These are phyloP conservation scores for Morphnarchus princeps DNA, from an alignment of 2,113 vertebrate genomes.

Conservation along the genomic window DNA sequence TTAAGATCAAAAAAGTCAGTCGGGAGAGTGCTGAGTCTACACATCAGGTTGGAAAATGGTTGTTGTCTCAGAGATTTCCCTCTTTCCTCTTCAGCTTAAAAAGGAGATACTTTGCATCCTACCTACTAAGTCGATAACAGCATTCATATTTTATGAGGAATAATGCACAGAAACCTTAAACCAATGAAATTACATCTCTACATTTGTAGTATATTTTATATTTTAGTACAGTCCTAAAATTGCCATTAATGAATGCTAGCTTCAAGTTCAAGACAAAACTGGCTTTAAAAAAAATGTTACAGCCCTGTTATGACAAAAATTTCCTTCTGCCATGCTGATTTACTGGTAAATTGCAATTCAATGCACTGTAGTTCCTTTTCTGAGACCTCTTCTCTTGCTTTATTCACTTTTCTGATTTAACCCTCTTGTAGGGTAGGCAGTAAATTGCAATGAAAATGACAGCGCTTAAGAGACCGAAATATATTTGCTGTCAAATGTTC, in stretches of 20 bases:
- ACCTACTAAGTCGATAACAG: conserved; percentile 61
- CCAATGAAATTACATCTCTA: conserved; percentile 66
- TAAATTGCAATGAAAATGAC: conserved; percentile 47
- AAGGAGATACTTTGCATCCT: conserved; percentile 61
- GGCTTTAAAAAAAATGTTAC: conserved; percentile 12
- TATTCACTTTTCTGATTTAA: conserved; percentile 48
- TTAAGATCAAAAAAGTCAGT: conserved; percentile 45
- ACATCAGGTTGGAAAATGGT: conserved; percentile 20
- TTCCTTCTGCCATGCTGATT: conserved; percentile 26
- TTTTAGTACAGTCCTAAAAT: conserved; percentile 58
- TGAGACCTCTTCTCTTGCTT: conserved; percentile 29
- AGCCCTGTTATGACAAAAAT: conserved; percentile 21
- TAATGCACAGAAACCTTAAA: conserved; percentile 76
- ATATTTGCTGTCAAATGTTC: conserved; percentile 38
- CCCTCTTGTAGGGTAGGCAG: conserved; percentile 12
- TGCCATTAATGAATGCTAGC: conserved; percentile 32
- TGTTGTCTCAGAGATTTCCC: conserved; percentile 46
- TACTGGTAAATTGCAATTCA: conserved; percentile 30
- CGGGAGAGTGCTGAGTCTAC: neutral
- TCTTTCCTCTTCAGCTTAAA: conserved; percentile 47
- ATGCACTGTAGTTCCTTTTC: neutral
- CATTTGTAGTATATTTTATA: conserved; percentile 19
- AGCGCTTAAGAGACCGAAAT: conserved; percentile 22
- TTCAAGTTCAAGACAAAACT: conserved; percentile 47
- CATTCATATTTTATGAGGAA: conserved; percentile 75